Percentiles rank a stretch among this genome's conserved stretches.
These are phyloP conservation scores for Serranus cabrilla DNA, from an alignment of 2,797 vertebrate species.

Conservation along the genomic window DNA sequence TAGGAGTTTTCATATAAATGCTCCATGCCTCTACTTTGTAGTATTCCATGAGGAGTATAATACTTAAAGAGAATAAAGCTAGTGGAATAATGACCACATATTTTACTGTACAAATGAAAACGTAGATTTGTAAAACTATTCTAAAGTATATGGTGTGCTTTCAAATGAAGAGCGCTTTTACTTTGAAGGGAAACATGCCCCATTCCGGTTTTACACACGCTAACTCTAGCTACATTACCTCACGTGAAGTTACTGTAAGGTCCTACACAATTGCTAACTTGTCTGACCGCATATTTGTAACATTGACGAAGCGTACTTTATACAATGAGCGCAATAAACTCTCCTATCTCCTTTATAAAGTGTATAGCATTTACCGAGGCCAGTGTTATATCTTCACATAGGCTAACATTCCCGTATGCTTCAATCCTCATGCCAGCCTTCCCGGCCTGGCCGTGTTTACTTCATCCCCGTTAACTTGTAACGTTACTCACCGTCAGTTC, in stretches of 20 bases:
- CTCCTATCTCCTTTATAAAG: background rate
- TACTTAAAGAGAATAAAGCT: too few species aligned
- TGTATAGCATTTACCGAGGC: constrained; percentile 17
- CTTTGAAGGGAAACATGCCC: constrained; percentile 24
- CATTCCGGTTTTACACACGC: background rate
- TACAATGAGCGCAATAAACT: background rate
- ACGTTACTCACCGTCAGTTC: constrained; percentile 83
- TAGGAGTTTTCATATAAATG: constrained; percentile 18
- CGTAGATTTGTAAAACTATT: too few species aligned
- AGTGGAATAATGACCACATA: rapidly evolving
- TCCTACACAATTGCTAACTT: constrained; percentile 21
- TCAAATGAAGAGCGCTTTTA: constrained; percentile 19
- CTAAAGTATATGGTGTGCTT: background rate
- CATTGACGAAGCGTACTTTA: background rate
- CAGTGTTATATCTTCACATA: background rate
- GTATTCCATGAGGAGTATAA: background rate
- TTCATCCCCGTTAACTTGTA: constrained; percentile 68
- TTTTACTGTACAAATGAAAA: rapidly evolving
- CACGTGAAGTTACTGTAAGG: constrained; percentile 18
- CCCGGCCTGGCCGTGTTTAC: constrained; percentile 76
- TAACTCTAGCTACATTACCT: constrained; percentile 17
- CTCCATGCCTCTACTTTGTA: rapidly evolving
- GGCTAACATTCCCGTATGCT: constrained; percentile 16
- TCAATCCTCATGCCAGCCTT: constrained; percentile 11
- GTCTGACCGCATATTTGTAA: constrained; percentile 1